Percentiles rank a stretch among this genome's conserved stretches.
Conservation (phyloP, 2,888 invertebrate species). For the Fragum sueziense region DNA sequence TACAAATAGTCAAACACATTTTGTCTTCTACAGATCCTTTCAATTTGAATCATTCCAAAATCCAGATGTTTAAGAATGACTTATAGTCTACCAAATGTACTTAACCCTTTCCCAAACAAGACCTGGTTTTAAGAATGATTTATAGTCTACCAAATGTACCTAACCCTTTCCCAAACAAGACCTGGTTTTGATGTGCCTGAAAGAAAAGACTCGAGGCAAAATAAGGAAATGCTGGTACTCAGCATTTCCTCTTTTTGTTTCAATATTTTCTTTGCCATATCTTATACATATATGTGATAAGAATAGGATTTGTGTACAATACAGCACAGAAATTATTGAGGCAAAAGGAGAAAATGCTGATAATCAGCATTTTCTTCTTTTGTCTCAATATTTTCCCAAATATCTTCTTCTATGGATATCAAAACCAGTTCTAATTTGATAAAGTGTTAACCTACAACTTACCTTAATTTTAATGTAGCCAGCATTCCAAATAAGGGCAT, state of each 20-base stretch:
- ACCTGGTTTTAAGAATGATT: too few relatives aligned
- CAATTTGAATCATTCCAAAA: not conserved
- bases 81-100: not conserved
- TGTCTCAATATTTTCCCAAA: constrained; percentile 1
- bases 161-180: too few relatives aligned
- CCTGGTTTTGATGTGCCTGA: too few relatives aligned
- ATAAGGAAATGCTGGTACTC: not conserved
- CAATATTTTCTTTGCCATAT: too few relatives aligned
- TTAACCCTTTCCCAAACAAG: not conserved
- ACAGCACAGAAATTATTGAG: too few relatives aligned
- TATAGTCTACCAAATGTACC: too few relatives aligned
- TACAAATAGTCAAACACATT: not conserved
- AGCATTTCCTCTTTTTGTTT: too few relatives aligned
- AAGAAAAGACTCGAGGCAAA: too few relatives aligned
- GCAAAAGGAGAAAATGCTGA: too few relatives aligned
- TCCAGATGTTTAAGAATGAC: not conserved
- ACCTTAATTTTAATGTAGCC: constrained; percentile 11
- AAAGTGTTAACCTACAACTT: not conserved
- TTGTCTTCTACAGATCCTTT: not conserved
- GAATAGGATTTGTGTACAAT: not conserved
- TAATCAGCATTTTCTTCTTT: too few relatives aligned
- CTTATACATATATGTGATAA: too few relatives aligned
- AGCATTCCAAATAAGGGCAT: constrained; percentile 43
- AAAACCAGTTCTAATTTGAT: not conserved
- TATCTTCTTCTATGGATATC: not conserved